Evolutionary conservation across 1,140 invertebrate genomes (phyloP).

Genomic region (Nephila pilipes): DNA sequence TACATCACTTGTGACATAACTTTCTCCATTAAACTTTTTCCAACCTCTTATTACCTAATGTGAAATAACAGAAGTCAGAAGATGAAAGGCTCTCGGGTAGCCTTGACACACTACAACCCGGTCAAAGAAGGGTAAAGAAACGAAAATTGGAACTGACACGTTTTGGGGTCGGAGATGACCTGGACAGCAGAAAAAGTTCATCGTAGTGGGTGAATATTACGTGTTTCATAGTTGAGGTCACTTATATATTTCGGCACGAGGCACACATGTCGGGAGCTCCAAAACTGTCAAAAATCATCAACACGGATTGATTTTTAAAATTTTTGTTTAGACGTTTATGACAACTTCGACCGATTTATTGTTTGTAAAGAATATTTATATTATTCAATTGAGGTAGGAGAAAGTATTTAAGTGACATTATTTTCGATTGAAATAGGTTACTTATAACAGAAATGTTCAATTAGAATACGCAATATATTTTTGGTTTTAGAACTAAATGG

Average conservation of each 20-base stretch:
- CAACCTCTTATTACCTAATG: not conserved
- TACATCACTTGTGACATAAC: not conserved
- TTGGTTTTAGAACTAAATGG: no score
- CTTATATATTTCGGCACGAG: not conserved
- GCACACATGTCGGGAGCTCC: not conserved
- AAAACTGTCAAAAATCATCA: no score
- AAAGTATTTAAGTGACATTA: no score
- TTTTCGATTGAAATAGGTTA: no score
- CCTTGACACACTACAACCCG: slow-evolving; percentile 1
- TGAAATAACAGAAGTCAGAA: not conserved
- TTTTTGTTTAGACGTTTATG: no score
- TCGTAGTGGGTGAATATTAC: not conserved
- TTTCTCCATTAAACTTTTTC: not conserved
- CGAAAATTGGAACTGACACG: not conserved
- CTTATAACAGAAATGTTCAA: no score
- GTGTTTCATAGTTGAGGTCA: not conserved
- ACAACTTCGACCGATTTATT: no score
- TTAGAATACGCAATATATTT: no score
- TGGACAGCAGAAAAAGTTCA: not conserved
- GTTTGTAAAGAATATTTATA: no score
- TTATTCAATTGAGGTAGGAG: no score
- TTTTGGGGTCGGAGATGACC: not conserved
- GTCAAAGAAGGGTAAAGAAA: not conserved
- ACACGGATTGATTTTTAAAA: no score
- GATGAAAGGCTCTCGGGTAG: not conserved